Evolutionary conservation across 30 jellyfish, hydroid and myxozoan genomes (phyloP), one percentile per base, ranked within the genome.

Genomic region (Pelagia noctiluca): DNA sequence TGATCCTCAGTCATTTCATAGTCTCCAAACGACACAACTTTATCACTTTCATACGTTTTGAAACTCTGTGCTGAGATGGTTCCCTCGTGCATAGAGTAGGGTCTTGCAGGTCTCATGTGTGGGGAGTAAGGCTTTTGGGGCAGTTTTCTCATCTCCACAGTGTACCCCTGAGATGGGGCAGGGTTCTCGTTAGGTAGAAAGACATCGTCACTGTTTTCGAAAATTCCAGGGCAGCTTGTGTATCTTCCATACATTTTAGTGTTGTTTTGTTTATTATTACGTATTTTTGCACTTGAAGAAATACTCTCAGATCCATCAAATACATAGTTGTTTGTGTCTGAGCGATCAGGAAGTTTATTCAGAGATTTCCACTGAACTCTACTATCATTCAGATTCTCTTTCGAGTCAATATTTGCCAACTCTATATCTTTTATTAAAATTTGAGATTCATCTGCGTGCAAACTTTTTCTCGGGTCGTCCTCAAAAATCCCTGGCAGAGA

Each of bases 11-110:
- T 52, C 4, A 19, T 36, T 12, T 38, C 38, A 0, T 31, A 49
- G 42, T 70, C 83, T 12, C 35, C 65, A 35, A 31, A 37, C 36
- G 33, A 35, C 12, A 18, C 35, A 12, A 42, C 67, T 0, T 35
- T 36, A 3, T 18, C 11, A 3, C n/a, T 12, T 24, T 28, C 66
- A 70, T 70, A 49, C 35, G 24, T 16, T 62, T 42, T 63, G 75
- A 47, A 79, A 19, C 37, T 22, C 31, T 81, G 26, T 18, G 75
- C 34, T 28, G 91, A 48, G 24, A 50, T 18, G 0, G 25, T 81
- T 11, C 83, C 60, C 32, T 81, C 91, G 30, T 81, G 91, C n/a
- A 81, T 42, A 21, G 91, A 81, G 38, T 28, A 81, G n/a, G 91
- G n/a, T n/a, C n/a, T n/a, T n/a, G n/a, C n/a, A n/a, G n/a, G 91